Percentiles rank a stretch among this genome's conserved stretches.
These are phyloP conservation scores for Caenorhabditis auriculariae DNA, from an alignment of 2,888 invertebrate genomes.

Conservation along the genomic window DNA sequence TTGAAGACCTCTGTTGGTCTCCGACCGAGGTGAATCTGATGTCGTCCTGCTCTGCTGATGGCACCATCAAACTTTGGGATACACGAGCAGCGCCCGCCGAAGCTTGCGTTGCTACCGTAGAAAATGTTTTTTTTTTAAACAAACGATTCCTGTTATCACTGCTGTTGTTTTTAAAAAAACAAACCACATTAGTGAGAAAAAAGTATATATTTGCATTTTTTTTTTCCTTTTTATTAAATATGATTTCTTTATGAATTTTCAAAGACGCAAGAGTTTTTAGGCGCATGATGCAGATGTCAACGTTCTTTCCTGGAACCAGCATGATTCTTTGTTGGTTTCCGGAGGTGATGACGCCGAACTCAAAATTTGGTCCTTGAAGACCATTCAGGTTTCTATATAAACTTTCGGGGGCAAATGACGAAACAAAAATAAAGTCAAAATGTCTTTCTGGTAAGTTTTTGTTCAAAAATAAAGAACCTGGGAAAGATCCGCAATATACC, in stretches of 20 bases:
- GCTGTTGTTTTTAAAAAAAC: neutral
- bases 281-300: constrained; percentile 92
- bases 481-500: too few species aligned
- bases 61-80: constrained; percentile 88
- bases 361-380: constrained; percentile 91
- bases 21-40: constrained; percentile 85
- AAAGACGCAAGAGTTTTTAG: constrained; percentile 4
- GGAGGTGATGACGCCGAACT: constrained; percentile 95
- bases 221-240: neutral
- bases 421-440: neutral
- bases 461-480: neutral
- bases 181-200: neutral
- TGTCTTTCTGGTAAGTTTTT: neutral
- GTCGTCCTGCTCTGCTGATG: constrained; percentile 69
- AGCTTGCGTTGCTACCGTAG: constrained; percentile 85
- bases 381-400: constrained; percentile 72
- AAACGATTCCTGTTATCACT: neutral
- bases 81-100: constrained; percentile 81
- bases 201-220: neutral
- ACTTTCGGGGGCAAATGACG: neutral
- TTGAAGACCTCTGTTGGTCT: constrained; percentile 98
- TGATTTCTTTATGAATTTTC: neutral
- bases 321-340: constrained; percentile 75
- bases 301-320: constrained; percentile 93
- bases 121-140: constrained; percentile 70